A percentile compares a stretch with the other conserved stretches of the same genome.
Conservation (phyloP, 2,113 vertebrate genomes). For the Thamnophis sirtalis region DNA sequence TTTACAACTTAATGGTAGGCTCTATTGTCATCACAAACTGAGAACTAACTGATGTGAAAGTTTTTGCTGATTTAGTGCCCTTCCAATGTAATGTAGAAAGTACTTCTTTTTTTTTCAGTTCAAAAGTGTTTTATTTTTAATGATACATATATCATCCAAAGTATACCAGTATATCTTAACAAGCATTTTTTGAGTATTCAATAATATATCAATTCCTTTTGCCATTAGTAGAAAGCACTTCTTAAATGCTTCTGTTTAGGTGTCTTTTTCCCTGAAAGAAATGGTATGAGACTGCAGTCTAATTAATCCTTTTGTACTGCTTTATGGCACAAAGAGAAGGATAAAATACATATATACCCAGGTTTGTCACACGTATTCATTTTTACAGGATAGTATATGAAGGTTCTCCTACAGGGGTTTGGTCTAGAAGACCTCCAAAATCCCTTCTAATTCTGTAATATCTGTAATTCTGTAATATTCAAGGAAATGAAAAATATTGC, state of each 20-base stretch:
- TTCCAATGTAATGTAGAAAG: not conserved
- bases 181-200: no score
- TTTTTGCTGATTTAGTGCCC: not conserved
- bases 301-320: not conserved
- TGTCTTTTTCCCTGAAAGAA: not conserved
- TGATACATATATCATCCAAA: no score
- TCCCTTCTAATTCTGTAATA: not conserved
- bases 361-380: not conserved
- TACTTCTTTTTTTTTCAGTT: no score
- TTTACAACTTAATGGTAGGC: not conserved
- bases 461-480: not conserved
- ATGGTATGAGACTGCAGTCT: no score
- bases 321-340: not conserved
- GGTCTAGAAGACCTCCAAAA: not conserved
- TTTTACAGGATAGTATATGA: not conserved
- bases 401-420: not conserved
- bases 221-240: not conserved
- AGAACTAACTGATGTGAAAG: not conserved
- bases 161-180: no score
- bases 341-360: not conserved
- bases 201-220: no score
- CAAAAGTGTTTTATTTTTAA: no score
- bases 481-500: not conserved
- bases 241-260: not conserved
- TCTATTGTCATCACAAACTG: not conserved